A percentile compares a stretch with the other conserved stretches of the same genome.
Conservation (phyloP, 1,140 invertebrate species). For the Bombus fervidus region DNA sequence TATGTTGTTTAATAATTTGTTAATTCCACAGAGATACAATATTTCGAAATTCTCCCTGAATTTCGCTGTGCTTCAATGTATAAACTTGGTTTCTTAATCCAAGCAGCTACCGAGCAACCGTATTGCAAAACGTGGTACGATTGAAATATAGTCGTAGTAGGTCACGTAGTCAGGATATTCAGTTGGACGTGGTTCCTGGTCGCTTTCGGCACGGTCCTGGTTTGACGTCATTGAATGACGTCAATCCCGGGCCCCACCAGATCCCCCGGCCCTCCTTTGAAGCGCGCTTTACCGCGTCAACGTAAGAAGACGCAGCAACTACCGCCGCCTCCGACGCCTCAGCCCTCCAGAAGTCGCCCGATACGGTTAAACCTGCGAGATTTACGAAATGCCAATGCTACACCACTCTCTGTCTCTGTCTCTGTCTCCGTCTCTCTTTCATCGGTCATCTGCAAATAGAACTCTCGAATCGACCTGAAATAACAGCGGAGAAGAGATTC, state of each 20-base stretch:
- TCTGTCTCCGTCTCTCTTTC: too few species aligned
- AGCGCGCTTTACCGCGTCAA: constrained; percentile 62
- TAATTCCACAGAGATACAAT: too few species aligned
- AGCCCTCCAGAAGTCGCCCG: constrained; percentile 47
- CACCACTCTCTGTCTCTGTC: neutral
- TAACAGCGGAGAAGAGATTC: constrained; percentile 11
- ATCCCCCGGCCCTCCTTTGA: constrained; percentile 27
- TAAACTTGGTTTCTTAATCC: too few species aligned
- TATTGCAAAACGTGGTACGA: neutral
- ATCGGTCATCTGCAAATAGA: constrained; percentile 31
- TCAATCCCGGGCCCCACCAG: constrained; percentile 70
- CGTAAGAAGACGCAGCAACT: constrained; percentile 58
- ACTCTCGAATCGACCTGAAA: constrained; percentile 41
- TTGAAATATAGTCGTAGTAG: constrained; percentile 3
- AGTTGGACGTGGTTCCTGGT: constrained; percentile 42
- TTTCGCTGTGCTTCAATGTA: too few species aligned
- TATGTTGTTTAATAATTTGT: too few species aligned
- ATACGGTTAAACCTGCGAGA: constrained; percentile 50
- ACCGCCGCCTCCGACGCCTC: constrained; percentile 30
- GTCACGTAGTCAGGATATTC: constrained; percentile 40
- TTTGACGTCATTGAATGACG: constrained; percentile 77
- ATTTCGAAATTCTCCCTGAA: too few species aligned
- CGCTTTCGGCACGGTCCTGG: constrained; percentile 67
- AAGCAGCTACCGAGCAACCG: too few species aligned
- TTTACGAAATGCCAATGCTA: constrained; percentile 54